A percentile compares a stretch with the other conserved stretches of the same genome.
phyloP scores from a whole-genome alignment of 2,113 vertebrate species.

The Peromyscus polionotus region DNA sequence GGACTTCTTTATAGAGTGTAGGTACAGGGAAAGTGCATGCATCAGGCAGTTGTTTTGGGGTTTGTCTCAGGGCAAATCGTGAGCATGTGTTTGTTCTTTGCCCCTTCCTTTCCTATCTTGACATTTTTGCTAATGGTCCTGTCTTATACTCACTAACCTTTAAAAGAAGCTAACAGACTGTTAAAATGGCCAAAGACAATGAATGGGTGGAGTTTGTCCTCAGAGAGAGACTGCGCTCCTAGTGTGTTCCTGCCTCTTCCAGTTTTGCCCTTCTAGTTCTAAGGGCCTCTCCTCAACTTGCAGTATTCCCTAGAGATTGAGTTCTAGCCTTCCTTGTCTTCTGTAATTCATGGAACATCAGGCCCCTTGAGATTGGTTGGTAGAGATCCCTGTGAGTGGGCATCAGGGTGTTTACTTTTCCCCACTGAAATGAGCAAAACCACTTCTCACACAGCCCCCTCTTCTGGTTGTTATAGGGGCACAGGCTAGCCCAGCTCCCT shows the following conservation, averaged over 20 bases:
- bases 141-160: background rate
- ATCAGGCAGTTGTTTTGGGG: background rate
- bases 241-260: background rate
- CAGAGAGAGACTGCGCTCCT: background rate
- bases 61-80: background rate
- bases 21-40: background rate
- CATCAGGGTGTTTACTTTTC: background rate
- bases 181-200: background rate
- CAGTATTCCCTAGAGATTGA: background rate
- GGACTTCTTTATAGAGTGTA: background rate
- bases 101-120: background rate
- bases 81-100: background rate
- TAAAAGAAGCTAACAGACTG: slow-evolving; percentile 5
- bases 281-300: background rate
- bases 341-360: background rate
- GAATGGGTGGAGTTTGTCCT: rapidly evolving
- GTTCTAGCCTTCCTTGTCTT: background rate
- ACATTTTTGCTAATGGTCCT: background rate
- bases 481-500: background rate
- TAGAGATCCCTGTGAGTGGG: background rate
- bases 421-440: background rate
- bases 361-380: background rate
- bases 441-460: background rate
- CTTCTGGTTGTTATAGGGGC: background rate
- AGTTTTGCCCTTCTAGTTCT: background rate